These are phyloP conservation scores for Aphis craccivora DNA, from an alignment of 1,140 invertebrate genomes.

Conservation along the genomic window DNA sequence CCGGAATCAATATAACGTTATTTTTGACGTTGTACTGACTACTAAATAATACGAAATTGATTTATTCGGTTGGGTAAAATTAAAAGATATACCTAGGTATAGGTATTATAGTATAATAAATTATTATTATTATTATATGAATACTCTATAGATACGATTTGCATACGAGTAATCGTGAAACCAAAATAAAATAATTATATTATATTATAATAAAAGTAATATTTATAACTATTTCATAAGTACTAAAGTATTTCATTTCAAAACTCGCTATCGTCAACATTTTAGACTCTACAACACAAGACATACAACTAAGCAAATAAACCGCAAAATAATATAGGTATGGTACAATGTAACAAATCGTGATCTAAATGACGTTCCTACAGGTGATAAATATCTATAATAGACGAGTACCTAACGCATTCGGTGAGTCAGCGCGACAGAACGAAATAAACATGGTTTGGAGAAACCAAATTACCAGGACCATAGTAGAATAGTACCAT, in stretches of 20 bases:
- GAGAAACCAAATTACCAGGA: neutral
- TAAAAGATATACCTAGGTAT: too few relatives aligned
- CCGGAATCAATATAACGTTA: neutral
- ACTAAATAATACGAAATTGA: neutral
- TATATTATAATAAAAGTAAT: neutral
- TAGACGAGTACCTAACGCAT: neutral
- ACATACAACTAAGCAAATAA: neutral
- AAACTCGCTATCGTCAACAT: neutral
- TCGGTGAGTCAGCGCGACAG: neutral
- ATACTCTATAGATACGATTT: neutral
- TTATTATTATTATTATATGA: neutral
- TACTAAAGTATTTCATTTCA: neutral
- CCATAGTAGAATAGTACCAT: too few relatives aligned
- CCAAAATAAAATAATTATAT: neutral
- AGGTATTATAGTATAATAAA: neutral
- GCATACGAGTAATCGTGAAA: neutral
- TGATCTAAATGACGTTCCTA: neutral
- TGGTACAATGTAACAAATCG: neutral
- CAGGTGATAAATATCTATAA: neutral
- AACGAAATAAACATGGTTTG: neutral
- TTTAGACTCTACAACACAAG: neutral
- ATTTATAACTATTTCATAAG: neutral
- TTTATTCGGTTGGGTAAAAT: neutral
- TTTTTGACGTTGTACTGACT: neutral
- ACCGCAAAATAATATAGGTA: neutral